Evolutionary conservation across 1,140 invertebrate species (phyloP), one percentile per base, ranked within the genome.

Genomic region (Holcopasites calliopsidis): DNA sequence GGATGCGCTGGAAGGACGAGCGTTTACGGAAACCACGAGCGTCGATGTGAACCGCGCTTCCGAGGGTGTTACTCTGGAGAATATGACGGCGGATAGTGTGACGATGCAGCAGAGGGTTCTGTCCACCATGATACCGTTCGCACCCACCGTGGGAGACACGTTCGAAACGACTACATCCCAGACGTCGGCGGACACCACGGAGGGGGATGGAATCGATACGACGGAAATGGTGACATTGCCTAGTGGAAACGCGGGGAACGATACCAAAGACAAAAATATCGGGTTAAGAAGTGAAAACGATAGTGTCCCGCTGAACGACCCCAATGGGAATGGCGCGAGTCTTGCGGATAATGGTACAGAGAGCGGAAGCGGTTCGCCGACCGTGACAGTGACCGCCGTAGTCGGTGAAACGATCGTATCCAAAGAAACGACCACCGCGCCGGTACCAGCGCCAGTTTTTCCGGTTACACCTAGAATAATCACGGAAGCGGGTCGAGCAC

Each of bases 401-500:
- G 11, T 44, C 64, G 40, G 49, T 23, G 55, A 69, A 38, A 76
- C 57, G 58, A 35, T 23, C 58, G 26, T 18, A 65, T 8, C 31
- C n/a, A 55, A 61, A 65, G 60, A 62, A 13, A 78, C 65, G 21
- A 70, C 40, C 18, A 52, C 81, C 44, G 58, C 75, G 49, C 31
- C 71, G 7, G 50, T 73, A 10, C 23, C 72, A 18, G 66, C 70
- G 26, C 73, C 84, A 3, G 64, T 77, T 54, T 87, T 87, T 33
- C 82, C 88, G 11, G 87, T 88, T 10, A 89, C 87, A 3, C 88
- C 87, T 28, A 85, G 66, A 28, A 87, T 86, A 76, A 31, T 87
- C 23, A 31, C 75, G 50, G 73, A 81, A 62, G 35, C 23, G 42
- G 74, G 44, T 5, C 77, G 28, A 2, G 40, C 54, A 31, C 33